Evolutionary conservation across 2,113 vertebrate genomes (phyloP), one percentile per base, ranked within the genome.

Genomic region (Acinonyx jubatus): DNA sequence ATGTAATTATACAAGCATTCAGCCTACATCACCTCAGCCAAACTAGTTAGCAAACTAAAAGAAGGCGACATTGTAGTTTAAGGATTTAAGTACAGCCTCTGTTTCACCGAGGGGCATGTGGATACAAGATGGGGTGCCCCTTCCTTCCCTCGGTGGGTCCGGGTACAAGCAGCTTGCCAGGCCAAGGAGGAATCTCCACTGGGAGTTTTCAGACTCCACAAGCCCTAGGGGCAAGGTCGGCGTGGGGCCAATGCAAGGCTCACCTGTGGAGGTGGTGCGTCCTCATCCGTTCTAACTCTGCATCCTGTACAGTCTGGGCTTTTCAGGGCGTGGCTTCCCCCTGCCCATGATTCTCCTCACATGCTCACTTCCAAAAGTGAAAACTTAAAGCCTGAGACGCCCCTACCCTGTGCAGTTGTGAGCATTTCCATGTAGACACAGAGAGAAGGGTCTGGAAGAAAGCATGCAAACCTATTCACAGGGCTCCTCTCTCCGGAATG

Each of bases 391-490:
- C 69, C 69, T 31, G 25, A 78, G 81, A 12, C 0, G 1, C 78
- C 57, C 66, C 21, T 65, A 8, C 21, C 25, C 41, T 55, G 3
- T 65, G 63, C 66, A 78, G 0, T 74, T 45, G 41, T 50, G 65
- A 80, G 18, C 73, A 27, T 87, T 41, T 95, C 95, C 81, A 88
- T 78, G 11, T 38, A 71, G 74, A 81, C 25, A 41, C 81, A 86
- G 48, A 93, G 69, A 80, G 61, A 91, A 79, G 23, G 68, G 79
- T 90, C 81, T 93, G 50, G 66, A 90, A 71, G 89, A 80, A 95
- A 45, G 38, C 27, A 2, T 48, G 33, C 3, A 69, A 31, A 74
- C 71, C 71, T 69, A 41, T 50, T 80, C 63, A n/a, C 7, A 41
- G 63, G 25, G 21, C 50, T 36, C 78, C 63, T 78, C 41, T 63